Evolutionary conservation across 1,140 invertebrate species (phyloP), one percentile per base, ranked within the genome.

Genomic region (Apocrypta bakeri): DNA sequence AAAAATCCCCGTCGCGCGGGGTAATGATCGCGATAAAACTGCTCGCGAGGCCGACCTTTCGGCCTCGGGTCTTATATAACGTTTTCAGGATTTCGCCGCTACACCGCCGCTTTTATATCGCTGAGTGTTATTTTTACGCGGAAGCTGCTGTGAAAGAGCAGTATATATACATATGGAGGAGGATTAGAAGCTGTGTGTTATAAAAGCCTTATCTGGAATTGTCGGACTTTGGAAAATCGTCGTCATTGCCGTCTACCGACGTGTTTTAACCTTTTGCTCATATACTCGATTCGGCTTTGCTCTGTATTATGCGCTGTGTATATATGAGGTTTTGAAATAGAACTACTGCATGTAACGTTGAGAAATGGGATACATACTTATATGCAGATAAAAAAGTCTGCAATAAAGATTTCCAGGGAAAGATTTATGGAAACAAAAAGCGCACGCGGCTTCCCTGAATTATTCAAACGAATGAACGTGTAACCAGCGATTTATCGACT

Each of bases 11-110:
- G 11, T n/a, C 24, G 21, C 24, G 21, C 37, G 37, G 33, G 68
- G 14, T 74, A 56, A 74, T 74, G 72, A 74, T 33, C 40, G 24
- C 72, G 72, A 74, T 74, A 74, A 74, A 74, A 74, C 72, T n/a
- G n/a, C 42, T 42, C 72, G 27, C 31, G 68, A 29, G 31, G 27
- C 31, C 31, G 64, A 66, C n/a, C 17, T 14, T 14, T 56, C 48
- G 48, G 48, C 48, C 48, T 56, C 48, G 14, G 48, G 14, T 66
- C 27, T 66, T 66, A 66, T 66, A 66, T 29, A 69, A 33, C 68
- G 21, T 69, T 69, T n/a, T n/a, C 21, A 69, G 29, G 17, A 69
- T 56, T 29, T 66, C 63, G 63, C 63, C 9, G 61, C 61, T n/a
- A n/a, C n/a, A n/a, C n/a, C 25, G 27, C 6, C 25, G 63, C 63